Evolutionary conservation across 2,888 invertebrate species (phyloP).

Genomic region (Panopea generosa): DNA sequence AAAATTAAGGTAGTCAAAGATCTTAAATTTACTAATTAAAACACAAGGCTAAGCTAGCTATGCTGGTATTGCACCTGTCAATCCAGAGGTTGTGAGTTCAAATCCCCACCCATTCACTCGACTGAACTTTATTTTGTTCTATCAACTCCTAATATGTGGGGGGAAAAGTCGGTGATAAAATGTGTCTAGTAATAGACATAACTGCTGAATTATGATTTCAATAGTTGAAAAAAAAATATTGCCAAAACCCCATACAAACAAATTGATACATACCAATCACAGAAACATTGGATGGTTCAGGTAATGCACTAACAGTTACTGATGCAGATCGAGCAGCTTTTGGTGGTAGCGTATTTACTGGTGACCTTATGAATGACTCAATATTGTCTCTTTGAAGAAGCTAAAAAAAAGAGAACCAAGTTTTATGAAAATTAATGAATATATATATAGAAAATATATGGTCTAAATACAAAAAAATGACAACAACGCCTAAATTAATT

Average conservation of each 20-base stretch:
- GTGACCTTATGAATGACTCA: conserved; percentile 1
- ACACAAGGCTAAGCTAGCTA: conserved; percentile 3
- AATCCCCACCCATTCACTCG: conserved; percentile 1
- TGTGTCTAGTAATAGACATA: conserved; percentile 3
- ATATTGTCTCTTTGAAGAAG: conserved; percentile 3
- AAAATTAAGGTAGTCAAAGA: conserved; percentile 1
- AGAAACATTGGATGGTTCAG: conserved; percentile 3
- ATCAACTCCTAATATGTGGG: conserved; percentile 1
- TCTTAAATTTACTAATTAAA: conserved; percentile 1
- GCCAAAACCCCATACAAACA: conserved; percentile 3
- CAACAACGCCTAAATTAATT: conserved; percentile 3
- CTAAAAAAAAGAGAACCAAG: conserved; percentile 3
- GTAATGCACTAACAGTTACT: conserved; percentile 3
- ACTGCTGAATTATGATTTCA: conserved; percentile 1
- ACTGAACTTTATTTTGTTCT: conserved; percentile 3
- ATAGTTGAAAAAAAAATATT: background rate
- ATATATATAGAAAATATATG: conserved; percentile 3
- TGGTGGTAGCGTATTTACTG: background rate
- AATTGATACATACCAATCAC: conserved; percentile 3
- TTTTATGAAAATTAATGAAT: conserved; percentile 2
- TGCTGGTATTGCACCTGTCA: conserved; percentile 3
- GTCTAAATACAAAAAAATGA: conserved; percentile 3
- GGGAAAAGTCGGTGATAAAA: conserved; percentile 2
- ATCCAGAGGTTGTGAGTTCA: too few species aligned
- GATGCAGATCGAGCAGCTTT: conserved; percentile 1